A percentile compares a stretch with the other conserved stretches of the same genome.
These are phyloP conservation scores for Urosaurus nigricauda DNA, from an alignment of 2,797 vertebrate species.

Conservation along the genomic window DNA sequence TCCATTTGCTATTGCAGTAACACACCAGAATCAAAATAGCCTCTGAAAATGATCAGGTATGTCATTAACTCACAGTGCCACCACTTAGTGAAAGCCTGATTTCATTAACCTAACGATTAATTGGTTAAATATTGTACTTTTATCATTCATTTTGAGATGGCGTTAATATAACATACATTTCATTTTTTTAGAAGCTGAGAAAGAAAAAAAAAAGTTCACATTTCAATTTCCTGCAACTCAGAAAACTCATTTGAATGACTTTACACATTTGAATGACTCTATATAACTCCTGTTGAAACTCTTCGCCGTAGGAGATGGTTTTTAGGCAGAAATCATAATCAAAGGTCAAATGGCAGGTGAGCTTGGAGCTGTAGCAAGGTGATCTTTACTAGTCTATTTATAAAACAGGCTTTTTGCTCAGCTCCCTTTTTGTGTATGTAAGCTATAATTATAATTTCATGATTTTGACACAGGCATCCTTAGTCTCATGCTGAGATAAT, in stretches of 20 bases:
- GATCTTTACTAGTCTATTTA: constrained; percentile 41
- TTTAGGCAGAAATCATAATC: constrained; percentile 24
- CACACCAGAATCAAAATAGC: neutral
- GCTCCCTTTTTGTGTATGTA: constrained; percentile 14
- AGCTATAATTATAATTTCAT: constrained; percentile 44
- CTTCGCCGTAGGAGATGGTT: constrained; percentile 13
- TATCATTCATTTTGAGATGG: neutral
- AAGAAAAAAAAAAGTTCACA: neutral
- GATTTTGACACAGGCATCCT: constrained; percentile 35
- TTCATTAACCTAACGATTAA: neutral
- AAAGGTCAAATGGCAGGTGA: constrained; percentile 26
- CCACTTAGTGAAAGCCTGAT: neutral
- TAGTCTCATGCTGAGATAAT: constrained; percentile 40
- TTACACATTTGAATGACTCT: neutral
- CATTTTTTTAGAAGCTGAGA: neutral
- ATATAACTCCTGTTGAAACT: neutral
- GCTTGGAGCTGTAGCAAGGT: neutral
- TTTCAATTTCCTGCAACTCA: neutral
- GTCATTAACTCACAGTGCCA: neutral
- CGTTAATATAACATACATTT: neutral
- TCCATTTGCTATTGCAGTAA: neutral
- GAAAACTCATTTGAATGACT: neutral
- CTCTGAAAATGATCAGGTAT: neutral
- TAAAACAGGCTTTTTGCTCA: constrained; percentile 32
- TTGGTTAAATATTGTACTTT: neutral